Base-by-base conservation (phyloP, 2,113 vertebrate genomes). In the Hippocampus guttulatus region DNA sequence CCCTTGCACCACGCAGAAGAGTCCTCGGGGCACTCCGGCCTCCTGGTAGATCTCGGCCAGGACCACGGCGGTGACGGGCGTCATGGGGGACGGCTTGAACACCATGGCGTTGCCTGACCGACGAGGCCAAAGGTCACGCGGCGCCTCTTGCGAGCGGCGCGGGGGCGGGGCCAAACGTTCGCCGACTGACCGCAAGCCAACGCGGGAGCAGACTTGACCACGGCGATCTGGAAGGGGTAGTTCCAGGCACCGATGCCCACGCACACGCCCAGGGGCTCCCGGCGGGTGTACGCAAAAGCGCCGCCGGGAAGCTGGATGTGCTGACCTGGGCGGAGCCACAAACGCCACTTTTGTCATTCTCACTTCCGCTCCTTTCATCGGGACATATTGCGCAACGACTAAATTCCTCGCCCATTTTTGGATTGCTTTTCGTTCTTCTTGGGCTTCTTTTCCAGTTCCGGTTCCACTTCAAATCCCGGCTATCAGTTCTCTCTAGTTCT, bases 221-320 rank as follows among this genome's bases (percentile, higher is more conserved):
- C 72, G 63, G 97, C 95, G 0, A 95, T 91, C 91, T 92, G 94
- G 75, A 99, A 93, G 68, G 97, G 97, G 80, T 91, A 99, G 84
- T 99, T 99, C 94, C 94, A 99, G 0, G 97, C 97, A 27, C 97
- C 97, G 9, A 99, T 98, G 2, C 97, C 97, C 61, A 88, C 96
- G 60, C 97, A 99, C 20, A 99, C 96, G 0, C 97, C 97, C 0
- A 99, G 92, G 0, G 97, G 92, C 66, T 99, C 97, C 77, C 96
- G 92, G 33, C 96, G 91, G 52, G 96, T 95, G 55, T 98, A 99
- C 0, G 94, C 96, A 72, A 99, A 99, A 7, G 93, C 91, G 38
- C 96, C 95, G 0, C 94, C 93, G 0, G 95, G 88, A 40, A 99
- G 96, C 67, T 97, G 96, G 79, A 99, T 8, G 18, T 98, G 95